Conservation (phyloP, 1,140 invertebrate species). For the Myzus persicae region DNA sequence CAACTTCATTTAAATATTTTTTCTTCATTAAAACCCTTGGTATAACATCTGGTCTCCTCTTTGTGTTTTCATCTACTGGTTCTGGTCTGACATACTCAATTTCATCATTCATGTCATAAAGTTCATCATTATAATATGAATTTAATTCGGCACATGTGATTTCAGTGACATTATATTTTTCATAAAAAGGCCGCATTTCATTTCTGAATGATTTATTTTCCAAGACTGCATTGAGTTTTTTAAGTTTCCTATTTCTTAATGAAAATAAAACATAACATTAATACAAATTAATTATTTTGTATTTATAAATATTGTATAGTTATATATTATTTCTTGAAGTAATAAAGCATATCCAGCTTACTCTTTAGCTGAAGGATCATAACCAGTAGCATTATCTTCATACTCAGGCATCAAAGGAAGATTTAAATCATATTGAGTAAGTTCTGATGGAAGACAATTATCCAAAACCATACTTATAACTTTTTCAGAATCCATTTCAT, state of each 20-base stretch:
- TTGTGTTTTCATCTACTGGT: slow-evolving; percentile 49
- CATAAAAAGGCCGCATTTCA: slow-evolving; percentile 53
- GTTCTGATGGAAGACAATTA: slow-evolving; percentile 18
- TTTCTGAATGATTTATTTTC: slow-evolving; percentile 52
- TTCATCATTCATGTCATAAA: slow-evolving; percentile 50
- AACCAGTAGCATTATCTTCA: slow-evolving; percentile 21
- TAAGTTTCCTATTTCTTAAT: slow-evolving; percentile 46
- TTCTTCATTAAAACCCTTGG: slow-evolving; percentile 44
- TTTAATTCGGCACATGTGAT: slow-evolving; percentile 47
- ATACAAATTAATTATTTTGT: background rate
- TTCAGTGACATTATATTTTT: slow-evolving; percentile 47
- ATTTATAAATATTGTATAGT: background rate
- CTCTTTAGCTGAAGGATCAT: background rate
- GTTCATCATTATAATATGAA: slow-evolving; percentile 50
- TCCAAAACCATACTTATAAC: slow-evolving; percentile 50
- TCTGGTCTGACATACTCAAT: slow-evolving; percentile 53
- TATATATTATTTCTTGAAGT: background rate
- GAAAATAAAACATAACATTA: background rate
- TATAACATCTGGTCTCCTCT: slow-evolving; percentile 39
- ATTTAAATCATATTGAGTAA: slow-evolving; percentile 43
- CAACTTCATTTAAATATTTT: background rate
- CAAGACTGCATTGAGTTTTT: slow-evolving; percentile 40
- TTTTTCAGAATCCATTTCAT: slow-evolving; percentile 53
- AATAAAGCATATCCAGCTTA: background rate
- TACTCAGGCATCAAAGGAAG: background rate